Evolutionary conservation across 2,888 invertebrate genomes (phyloP).

Genomic region (Limnephilus marmoratus): DNA sequence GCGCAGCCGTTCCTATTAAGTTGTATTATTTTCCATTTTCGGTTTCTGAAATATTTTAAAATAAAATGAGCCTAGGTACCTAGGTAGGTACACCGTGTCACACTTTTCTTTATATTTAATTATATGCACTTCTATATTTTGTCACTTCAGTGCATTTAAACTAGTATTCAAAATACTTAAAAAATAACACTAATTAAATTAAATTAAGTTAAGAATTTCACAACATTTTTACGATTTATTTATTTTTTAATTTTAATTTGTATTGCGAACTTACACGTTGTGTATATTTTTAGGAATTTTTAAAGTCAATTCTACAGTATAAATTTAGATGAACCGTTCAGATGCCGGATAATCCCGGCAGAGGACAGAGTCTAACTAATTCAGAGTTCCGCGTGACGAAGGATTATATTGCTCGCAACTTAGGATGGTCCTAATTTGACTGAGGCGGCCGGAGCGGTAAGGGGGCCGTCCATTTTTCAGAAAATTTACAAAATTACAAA

Average conservation of each 20-base stretch:
- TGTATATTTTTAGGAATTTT: not conserved
- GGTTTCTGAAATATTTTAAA: no score
- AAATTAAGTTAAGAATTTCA: no score
- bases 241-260: not conserved
- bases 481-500: no score
- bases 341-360: not conserved
- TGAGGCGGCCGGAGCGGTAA: conserved; percentile 13
- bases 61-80: no score
- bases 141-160: not conserved
- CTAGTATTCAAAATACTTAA: not conserved
- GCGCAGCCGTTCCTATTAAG: no score
- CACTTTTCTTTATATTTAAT: no score
- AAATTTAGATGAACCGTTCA: not conserved
- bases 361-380: conserved; percentile 10
- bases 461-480: not conserved
- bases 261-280: not conserved
- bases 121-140: not conserved
- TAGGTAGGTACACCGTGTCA: no score
- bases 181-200: not conserved
- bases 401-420: not conserved
- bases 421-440: conserved; percentile 31
- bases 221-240: not conserved
- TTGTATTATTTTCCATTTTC: no score
- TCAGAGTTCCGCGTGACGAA: not conserved
- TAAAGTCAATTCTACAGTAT: not conserved